phyloP scores from a whole-genome alignment of 2,888 invertebrate species.

The Caenorhabditis drosophilae region DNA sequence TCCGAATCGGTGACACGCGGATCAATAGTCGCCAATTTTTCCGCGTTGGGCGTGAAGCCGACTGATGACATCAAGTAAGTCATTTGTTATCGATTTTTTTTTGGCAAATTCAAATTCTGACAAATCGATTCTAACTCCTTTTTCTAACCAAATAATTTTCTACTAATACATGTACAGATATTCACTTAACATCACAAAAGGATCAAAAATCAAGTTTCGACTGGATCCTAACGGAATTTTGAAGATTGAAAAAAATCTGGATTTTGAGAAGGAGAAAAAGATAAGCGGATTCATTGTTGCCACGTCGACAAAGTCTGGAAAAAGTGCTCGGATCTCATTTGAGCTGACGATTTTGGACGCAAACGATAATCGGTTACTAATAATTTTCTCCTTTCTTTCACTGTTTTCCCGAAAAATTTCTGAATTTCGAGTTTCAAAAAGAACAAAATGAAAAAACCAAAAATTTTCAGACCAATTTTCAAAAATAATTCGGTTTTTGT shows the following conservation, averaged over 20 bases:
- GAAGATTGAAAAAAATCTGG: constrained; percentile 14
- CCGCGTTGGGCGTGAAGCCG: constrained; percentile 17
- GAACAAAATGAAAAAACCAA: too few species aligned
- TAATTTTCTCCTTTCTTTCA: neutral
- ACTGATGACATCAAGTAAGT: constrained; percentile 33
- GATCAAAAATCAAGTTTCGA: constrained; percentile 23
- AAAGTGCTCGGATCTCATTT: constrained; percentile 29
- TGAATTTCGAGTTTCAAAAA: neutral
- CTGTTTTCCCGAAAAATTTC: constrained; percentile 1
- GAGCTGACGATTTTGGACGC: constrained; percentile 33
- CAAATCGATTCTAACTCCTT: neutral
- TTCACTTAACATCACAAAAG: constrained; percentile 21
- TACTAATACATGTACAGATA: constrained; percentile 28
- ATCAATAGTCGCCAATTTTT: constrained; percentile 17
- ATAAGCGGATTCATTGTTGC: constrained; percentile 33
- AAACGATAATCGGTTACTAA: constrained; percentile 48
- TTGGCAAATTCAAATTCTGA: neutral
- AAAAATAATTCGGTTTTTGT: constrained; percentile 40
- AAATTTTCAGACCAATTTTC: constrained; percentile 46
- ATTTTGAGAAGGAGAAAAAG: constrained; percentile 32
- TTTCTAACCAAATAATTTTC: too few species aligned
- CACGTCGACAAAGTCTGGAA: constrained; percentile 8
- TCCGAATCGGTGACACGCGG: constrained; percentile 36
- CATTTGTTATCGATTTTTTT: neutral
- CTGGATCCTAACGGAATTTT: constrained; percentile 29